Evolutionary conservation across 1,140 invertebrate species (phyloP).

Genomic region (Linepithema humile): DNA sequence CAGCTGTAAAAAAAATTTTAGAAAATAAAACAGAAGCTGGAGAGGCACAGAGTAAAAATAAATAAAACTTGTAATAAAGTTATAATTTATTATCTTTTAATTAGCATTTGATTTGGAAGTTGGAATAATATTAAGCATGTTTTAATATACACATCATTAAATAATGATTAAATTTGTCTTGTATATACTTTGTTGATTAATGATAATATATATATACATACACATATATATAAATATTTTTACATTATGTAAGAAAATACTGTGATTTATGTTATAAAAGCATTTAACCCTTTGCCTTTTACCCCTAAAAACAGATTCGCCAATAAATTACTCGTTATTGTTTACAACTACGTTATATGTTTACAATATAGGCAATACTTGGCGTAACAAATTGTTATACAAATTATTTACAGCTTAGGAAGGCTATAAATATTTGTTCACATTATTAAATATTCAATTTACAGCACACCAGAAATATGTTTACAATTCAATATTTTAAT

Average conservation of each 20-base stretch:
- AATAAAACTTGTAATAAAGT: not conserved
- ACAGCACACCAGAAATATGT: slow-evolving; percentile 1
- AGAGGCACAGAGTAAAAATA: slow-evolving; percentile 23
- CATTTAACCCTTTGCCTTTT: slow-evolving; percentile 8
- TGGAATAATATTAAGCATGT: slow-evolving; percentile 1
- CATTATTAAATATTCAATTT: too few relatives aligned
- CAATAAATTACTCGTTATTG: not conserved
- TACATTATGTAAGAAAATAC: slow-evolving; percentile 22
- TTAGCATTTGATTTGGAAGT: not conserved
- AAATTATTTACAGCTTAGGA: too few relatives aligned
- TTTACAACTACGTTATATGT: too few relatives aligned
- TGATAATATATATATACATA: slow-evolving; percentile 30
- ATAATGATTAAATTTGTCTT: slow-evolving; percentile 8
- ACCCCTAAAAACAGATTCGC: not conserved
- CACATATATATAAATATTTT: not conserved
- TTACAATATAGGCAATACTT: too few relatives aligned
- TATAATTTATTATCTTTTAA: slow-evolving; percentile 27
- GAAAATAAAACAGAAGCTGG: slow-evolving; percentile 42
- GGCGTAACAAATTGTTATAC: too few relatives aligned
- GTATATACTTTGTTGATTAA: too few relatives aligned
- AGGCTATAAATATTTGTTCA: too few relatives aligned
- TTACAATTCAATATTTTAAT: slow-evolving; percentile 55
- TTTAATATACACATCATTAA: slow-evolving; percentile 30
- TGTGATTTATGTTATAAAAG: slow-evolving; percentile 14
- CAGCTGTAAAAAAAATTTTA: slow-evolving; percentile 73